Conservation (phyloP, 2,113 vertebrate species). For the Sturnus vulgaris region DNA sequence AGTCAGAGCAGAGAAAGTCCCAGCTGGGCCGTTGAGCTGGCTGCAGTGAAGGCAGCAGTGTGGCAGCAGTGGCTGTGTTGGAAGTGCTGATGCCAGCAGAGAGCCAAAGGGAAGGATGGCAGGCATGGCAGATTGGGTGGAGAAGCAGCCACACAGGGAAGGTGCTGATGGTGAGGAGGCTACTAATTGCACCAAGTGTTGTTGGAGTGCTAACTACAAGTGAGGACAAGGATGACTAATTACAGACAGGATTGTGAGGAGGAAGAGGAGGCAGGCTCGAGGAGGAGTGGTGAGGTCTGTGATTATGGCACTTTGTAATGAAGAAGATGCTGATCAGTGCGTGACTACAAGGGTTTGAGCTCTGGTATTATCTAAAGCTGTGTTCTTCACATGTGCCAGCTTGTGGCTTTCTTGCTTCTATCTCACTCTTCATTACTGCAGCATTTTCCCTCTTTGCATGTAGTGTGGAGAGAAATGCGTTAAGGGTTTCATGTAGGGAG, state of each 20-base stretch:
- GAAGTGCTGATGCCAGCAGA: background rate
- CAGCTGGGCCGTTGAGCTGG: background rate
- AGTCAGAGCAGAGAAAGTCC: background rate
- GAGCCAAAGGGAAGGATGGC: background rate
- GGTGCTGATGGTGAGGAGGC: background rate
- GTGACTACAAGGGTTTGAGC: background rate
- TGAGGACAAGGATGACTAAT: background rate
- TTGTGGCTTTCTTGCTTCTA: background rate
- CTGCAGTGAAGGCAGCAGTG: background rate
- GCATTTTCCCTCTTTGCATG: background rate
- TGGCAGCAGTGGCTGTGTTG: background rate
- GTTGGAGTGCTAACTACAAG: background rate
- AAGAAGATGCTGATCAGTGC: background rate
- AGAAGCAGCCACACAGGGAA: background rate
- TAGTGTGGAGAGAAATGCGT: background rate
- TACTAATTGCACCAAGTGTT: background rate
- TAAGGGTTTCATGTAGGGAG: background rate
- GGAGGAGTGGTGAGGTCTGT: background rate
- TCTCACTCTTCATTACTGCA: background rate
- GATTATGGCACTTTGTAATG: background rate
- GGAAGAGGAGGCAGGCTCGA: background rate
- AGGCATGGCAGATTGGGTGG: background rate
- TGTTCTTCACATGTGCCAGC: background rate
- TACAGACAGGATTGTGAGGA: background rate
- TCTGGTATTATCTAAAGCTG: background rate